A percentile compares a stretch with the other conserved stretches of the same genome.
Evolutionary conservation across 2,888 invertebrate species (phyloP).

Genomic region (Diarsia rubi): DNA sequence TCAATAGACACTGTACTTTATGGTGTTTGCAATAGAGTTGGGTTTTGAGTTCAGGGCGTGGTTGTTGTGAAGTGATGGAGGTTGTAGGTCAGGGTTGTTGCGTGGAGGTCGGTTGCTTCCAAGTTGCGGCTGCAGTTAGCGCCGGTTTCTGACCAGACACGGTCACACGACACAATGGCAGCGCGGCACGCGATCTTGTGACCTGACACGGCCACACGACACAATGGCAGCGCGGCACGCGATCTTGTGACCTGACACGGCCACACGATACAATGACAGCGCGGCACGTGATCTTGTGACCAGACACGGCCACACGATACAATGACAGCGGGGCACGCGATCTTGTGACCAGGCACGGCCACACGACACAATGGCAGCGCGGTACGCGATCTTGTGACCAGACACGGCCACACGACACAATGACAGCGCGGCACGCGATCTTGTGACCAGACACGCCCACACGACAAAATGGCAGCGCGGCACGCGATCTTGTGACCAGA

Average conservation of each 20-base stretch:
- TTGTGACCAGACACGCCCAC: slow-evolving; percentile 36
- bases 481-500: slow-evolving; percentile 45
- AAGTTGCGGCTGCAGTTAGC: slow-evolving; percentile 35
- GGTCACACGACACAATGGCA: slow-evolving; percentile 38
- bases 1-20: slow-evolving; percentile 33
- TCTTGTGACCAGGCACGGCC: slow-evolving; percentile 35
- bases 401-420: slow-evolving; percentile 40
- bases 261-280: slow-evolving; percentile 38
- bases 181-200: slow-evolving; percentile 26
- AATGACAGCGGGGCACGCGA: slow-evolving; percentile 35
- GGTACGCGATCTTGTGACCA: slow-evolving; percentile 39
- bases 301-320: slow-evolving; percentile 40
- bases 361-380: slow-evolving; percentile 41
- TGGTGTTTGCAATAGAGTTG: slow-evolving; percentile 19
- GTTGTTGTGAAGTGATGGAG: slow-evolving; percentile 13
- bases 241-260: slow-evolving; percentile 39
- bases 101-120: slow-evolving; percentile 55
- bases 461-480: slow-evolving; percentile 37
- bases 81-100: slow-evolving; percentile 60
- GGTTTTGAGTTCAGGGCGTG: slow-evolving; percentile 6
- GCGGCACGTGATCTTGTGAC: slow-evolving; percentile 36
- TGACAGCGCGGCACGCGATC: slow-evolving; percentile 33
- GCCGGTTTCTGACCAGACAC: slow-evolving; percentile 43
- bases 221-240: slow-evolving; percentile 39
- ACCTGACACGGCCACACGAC: slow-evolving; percentile 32